Evolutionary conservation across 2,113 vertebrate genomes (phyloP).

Genomic region (Saguinus imperator): DNA sequence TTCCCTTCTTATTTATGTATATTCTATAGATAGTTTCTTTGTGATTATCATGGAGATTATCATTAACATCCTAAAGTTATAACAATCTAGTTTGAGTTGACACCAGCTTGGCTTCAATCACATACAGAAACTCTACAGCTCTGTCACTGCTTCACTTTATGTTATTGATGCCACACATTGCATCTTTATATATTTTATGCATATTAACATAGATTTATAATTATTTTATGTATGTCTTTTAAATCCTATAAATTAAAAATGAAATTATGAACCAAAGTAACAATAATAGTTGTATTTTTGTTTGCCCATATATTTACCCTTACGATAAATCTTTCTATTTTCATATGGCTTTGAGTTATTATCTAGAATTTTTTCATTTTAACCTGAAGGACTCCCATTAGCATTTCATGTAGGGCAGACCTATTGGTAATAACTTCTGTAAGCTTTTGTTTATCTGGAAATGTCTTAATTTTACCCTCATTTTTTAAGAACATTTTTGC

Average conservation of each 20-base stretch:
- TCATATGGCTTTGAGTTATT: neutral
- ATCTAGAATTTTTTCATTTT: neutral
- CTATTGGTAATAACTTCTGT: neutral
- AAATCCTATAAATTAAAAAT: neutral
- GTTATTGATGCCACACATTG: neutral
- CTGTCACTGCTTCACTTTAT: neutral
- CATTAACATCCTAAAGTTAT: neutral
- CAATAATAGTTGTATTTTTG: neutral
- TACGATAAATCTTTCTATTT: neutral
- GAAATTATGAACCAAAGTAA: neutral
- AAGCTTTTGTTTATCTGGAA: neutral
- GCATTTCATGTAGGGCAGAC: neutral
- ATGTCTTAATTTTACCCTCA: neutral
- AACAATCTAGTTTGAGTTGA: neutral
- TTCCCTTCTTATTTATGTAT: neutral
- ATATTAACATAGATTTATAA: neutral
- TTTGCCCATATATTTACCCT: neutral
- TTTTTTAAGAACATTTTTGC: neutral
- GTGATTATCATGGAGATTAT: neutral
- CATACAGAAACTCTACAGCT: neutral
- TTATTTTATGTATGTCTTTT: neutral
- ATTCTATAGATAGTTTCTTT: neutral
- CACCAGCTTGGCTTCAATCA: neutral
- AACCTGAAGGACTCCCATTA: neutral
- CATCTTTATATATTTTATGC: neutral